Base-by-base conservation (phyloP, 2,888 invertebrate genomes). In the Eurois occulta region DNA sequence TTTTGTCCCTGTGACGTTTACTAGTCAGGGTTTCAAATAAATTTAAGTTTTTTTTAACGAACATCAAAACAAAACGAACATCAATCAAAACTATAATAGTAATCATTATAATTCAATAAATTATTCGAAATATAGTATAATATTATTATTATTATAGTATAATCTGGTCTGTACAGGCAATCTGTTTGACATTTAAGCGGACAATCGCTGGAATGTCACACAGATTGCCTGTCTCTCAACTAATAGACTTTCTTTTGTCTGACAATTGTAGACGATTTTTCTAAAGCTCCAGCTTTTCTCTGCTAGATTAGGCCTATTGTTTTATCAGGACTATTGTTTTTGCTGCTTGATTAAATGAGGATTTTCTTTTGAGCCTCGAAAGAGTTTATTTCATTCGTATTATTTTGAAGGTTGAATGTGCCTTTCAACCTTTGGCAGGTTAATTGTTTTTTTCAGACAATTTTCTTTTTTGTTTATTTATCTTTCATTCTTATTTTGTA, bases 191-290 rank as follows among this genome's bases (percentile, higher is more conserved):
- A 46, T 65, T 48, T 7, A 10, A 24, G 10, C 16, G 0, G n/a
- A n/a, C n/a, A n/a, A n/a, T n/a, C n/a, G n/a, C n/a, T n/a, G n/a
- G n/a, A n/a, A n/a, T n/a, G n/a, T n/a, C n/a, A n/a, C n/a, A n/a
- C n/a, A n/a, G n/a, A 60, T 28, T 1, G 3, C 28, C 16, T 64
- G 21, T 64, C 35, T 48, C 58, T 48, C 4, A 83, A 65, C 18
- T 64, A 67, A 77, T 52, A 48, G 7, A n/a, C n/a, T 43, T 28
- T 48, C 28, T 48, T 52, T 81, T 74, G 65, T 85, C 3, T 71
- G 24, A 48, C 24, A 80, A 72, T 46, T 64, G 64, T 38, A 18
- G 21, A 46, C 60, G 48, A 81, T 68, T 85, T 74, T 85, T 72
- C 58, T 72, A 7, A 71, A 69, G 21, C n/a, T 72, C 67, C 32